A percentile compares a stretch with the other conserved stretches of the same genome.
Conservation (phyloP, 2,888 invertebrate species). For the Teleiodes luculella region DNA sequence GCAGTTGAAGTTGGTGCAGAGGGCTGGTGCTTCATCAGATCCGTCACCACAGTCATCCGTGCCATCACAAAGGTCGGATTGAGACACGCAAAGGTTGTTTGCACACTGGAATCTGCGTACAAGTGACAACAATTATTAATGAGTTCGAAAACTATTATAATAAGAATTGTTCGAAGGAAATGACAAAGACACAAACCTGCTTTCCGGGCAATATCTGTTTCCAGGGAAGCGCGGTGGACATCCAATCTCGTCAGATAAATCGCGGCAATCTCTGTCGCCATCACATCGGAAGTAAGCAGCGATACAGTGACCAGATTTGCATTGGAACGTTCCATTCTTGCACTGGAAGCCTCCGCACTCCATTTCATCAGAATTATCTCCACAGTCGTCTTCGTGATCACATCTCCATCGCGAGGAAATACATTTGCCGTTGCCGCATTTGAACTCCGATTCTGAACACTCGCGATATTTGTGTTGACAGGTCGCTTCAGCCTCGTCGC, state of each 20-base stretch:
- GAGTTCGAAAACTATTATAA: neutral
- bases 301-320: conserved; percentile 94
- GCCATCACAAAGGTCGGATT: conserved; percentile 94
- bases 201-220: conserved; percentile 92
- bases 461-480: conserved; percentile 91
- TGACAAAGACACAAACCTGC: conserved; percentile 53
- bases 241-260: conserved; percentile 92
- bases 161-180: neutral
- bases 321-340: conserved; percentile 95
- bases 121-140: neutral
- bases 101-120: conserved; percentile 89
- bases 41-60: conserved; percentile 95
- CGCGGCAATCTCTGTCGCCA: conserved; percentile 92
- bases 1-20: conserved; percentile 92
- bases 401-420: conserved; percentile 96
- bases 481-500: conserved; percentile 89
- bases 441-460: conserved; percentile 96
- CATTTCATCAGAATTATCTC: conserved; percentile 94
- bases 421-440: conserved; percentile 92
- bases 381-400: conserved; percentile 98
- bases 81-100: conserved; percentile 94
- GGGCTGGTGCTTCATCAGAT: conserved; percentile 89
- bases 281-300: conserved; percentile 93
- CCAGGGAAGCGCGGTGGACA: conserved; percentile 94
- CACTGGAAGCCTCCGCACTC: conserved; percentile 91